phyloP scores from a whole-genome alignment of 30 jellyfish, hydroid and myxozoan species.

The Chironex yamaguchii region DNA sequence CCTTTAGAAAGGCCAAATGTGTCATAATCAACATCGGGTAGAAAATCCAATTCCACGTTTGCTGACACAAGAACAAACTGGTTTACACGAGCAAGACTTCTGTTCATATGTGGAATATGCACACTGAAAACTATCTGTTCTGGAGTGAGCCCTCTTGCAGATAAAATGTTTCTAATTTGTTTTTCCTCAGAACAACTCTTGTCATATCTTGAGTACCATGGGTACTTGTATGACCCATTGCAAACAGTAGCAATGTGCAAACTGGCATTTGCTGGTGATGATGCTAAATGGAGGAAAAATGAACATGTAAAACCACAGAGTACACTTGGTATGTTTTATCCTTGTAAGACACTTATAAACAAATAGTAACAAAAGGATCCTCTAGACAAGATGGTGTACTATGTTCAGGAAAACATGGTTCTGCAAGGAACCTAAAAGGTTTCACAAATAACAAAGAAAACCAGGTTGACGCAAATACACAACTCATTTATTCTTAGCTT shows the following conservation, averaged over 20 bases:
- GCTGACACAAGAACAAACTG: slow-evolving; percentile 84
- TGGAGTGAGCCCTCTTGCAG: slow-evolving; percentile 10
- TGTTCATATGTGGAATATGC: slow-evolving; percentile 91
- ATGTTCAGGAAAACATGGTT: too few species aligned
- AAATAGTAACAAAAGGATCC: too few species aligned
- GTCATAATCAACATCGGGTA: not conserved
- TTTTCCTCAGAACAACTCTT: not conserved
- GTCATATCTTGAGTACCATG: slow-evolving; percentile 67
- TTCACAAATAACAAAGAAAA: too few species aligned
- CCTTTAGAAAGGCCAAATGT: not conserved
- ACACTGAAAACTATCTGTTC: slow-evolving; percentile 67
- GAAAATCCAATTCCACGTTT: slow-evolving; percentile 76
- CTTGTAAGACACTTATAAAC: too few species aligned
- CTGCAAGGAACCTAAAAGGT: too few species aligned
- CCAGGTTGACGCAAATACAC: too few species aligned
- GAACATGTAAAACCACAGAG: not conserved
- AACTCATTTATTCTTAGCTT: too few species aligned
- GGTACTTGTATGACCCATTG: slow-evolving; percentile 20
- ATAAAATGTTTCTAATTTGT: slow-evolving; percentile 1
- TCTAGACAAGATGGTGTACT: too few species aligned
- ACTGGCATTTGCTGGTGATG: slow-evolving; percentile 90
- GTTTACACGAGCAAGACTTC: slow-evolving; percentile 51
- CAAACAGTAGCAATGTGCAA: slow-evolving; percentile 88
- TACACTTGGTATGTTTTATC: too few species aligned
- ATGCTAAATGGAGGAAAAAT: slow-evolving; percentile 60